phyloP scores from a whole-genome alignment of 2,797 vertebrate species.

The Holocentrus rufus region DNA sequence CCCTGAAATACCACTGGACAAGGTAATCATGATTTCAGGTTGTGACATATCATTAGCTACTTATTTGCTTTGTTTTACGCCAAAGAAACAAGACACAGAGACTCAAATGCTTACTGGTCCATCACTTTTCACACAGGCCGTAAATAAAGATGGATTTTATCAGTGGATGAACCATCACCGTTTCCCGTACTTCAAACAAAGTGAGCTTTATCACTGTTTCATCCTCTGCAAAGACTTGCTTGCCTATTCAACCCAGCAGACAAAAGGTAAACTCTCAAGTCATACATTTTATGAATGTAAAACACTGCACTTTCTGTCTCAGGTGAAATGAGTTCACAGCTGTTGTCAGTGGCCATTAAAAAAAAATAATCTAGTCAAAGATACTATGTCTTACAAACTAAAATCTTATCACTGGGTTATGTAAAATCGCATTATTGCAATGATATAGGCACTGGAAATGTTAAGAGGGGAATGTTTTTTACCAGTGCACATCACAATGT shows the following conservation, averaged over 20 bases:
- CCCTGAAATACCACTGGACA: conserved; percentile 72
- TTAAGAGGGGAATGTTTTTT: no score
- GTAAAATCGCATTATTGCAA: no score
- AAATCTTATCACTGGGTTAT: no score
- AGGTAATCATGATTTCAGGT: conserved; percentile 63
- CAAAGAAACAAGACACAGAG: no score
- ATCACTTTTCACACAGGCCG: background rate
- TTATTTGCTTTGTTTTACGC: no score
- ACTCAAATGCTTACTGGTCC: no score
- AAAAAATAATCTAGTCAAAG: background rate
- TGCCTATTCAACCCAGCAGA: conserved; percentile 72
- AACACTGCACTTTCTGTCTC: background rate
- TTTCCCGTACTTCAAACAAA: conserved; percentile 82
- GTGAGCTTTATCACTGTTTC: conserved; percentile 79
- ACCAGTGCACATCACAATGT: no score
- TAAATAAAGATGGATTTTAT: conserved; percentile 57
- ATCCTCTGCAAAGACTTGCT: conserved; percentile 80
- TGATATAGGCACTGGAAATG: no score
- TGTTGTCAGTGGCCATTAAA: background rate
- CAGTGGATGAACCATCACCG: conserved; percentile 78
- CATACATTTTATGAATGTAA: background rate
- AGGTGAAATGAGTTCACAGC: background rate
- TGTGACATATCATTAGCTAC: background rate
- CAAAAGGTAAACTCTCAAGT: conserved; percentile 72
- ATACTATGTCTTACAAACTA: background rate